Evolutionary conservation across 2,113 vertebrate species (phyloP).

Genomic region (Chrysochloris asiatica): DNA sequence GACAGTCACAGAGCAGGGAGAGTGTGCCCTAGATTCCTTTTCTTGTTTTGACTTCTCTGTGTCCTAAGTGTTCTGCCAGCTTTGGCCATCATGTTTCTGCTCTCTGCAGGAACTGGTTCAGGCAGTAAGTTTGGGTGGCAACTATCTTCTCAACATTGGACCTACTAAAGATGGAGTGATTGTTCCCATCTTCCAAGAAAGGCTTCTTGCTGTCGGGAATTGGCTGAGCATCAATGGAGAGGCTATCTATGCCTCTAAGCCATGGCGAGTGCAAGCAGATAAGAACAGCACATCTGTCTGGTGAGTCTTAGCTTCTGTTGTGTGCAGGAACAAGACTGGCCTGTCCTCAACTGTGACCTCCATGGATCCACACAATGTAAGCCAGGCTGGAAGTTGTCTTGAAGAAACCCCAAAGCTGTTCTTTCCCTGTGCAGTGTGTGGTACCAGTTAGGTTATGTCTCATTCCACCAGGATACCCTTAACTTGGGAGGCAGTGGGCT

Average conservation of each 20-base stretch:
- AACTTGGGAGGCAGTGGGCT: background rate
- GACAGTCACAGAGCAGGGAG: background rate
- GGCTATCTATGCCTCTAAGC: slow-evolving; percentile 92
- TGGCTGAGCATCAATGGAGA: slow-evolving; percentile 94
- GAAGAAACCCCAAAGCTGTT: background rate
- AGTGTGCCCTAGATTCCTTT: background rate
- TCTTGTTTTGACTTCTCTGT: background rate
- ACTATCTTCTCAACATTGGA: slow-evolving; percentile 97
- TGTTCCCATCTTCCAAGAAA: slow-evolving; percentile 91
- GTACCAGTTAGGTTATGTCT: background rate
- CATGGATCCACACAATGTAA: background rate
- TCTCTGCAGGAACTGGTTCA: slow-evolving; percentile 90
- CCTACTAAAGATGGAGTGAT: slow-evolving; percentile 94
- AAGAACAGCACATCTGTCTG: slow-evolving; percentile 85
- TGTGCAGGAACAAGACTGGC: fast-evolving
- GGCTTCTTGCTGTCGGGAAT: slow-evolving; percentile 90
- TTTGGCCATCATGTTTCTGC: background rate
- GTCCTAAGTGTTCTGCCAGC: background rate
- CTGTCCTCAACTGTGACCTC: background rate
- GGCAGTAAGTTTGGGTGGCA: slow-evolving; percentile 94
- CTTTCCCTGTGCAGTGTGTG: background rate
- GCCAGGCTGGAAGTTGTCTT: background rate
- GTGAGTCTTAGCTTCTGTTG: slow-evolving; percentile 80
- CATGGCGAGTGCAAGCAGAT: slow-evolving; percentile 92
- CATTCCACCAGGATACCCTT: background rate